A percentile compares a stretch with the other conserved stretches of the same genome.
Conservation (phyloP, 2,113 vertebrate species). For the Cepphus grylle region DNA sequence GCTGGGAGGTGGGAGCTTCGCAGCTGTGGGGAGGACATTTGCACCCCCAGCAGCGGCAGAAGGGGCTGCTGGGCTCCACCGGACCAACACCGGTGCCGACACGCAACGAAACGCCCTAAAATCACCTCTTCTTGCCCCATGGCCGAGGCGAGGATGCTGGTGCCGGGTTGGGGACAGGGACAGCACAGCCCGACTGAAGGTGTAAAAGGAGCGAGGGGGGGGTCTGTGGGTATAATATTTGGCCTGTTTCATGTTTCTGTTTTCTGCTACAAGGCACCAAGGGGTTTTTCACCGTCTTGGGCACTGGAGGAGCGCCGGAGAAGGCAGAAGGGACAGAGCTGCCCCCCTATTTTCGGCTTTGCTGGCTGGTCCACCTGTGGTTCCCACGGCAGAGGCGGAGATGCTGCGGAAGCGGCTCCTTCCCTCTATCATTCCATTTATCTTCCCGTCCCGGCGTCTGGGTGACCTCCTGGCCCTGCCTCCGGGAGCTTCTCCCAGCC, state of each 20-base stretch:
- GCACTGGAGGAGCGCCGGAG: neutral
- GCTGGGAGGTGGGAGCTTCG: neutral
- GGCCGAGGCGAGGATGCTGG: neutral
- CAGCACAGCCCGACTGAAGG: rapidly evolving
- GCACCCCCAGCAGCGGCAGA: neutral
- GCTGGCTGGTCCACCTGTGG: neutral
- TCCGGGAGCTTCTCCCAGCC: neutral
- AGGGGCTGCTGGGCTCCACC: neutral
- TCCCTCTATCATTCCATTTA: neutral
- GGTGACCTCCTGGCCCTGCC: neutral
- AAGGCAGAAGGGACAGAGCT: neutral
- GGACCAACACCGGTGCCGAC: too few relatives aligned
- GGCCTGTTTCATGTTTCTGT: neutral
- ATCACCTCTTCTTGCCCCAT: neutral
- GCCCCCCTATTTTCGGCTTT: neutral
- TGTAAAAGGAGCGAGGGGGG: rapidly evolving
- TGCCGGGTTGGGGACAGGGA: rapidly evolving
- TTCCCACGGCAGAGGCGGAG: neutral
- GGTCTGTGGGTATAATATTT: neutral
- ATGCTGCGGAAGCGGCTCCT: neutral
- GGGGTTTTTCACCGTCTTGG: neutral
- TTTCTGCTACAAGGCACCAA: too few relatives aligned
- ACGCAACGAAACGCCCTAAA: neutral
- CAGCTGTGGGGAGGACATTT: neutral
- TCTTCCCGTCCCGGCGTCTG: neutral